Evolutionary conservation across 2,113 vertebrate genomes (phyloP).

Genomic region (Seriola quinqueradiata): DNA sequence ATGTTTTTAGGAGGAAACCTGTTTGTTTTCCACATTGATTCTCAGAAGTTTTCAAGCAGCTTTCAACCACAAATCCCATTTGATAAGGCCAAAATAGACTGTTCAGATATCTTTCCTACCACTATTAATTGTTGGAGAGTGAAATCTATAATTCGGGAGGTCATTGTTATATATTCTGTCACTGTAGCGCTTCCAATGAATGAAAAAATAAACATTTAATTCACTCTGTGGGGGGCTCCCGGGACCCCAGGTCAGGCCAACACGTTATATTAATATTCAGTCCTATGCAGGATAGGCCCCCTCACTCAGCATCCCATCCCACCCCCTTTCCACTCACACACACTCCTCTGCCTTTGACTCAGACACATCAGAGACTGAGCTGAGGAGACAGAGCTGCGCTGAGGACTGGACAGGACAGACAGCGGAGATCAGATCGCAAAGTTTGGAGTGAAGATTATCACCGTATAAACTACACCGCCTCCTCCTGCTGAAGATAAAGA

Average conservation of each 20-base stretch:
- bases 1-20: neutral
- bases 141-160: conserved; percentile 16
- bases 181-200: neutral
- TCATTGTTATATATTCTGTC: neutral
- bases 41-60: conserved; percentile 1
- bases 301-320: conserved; percentile 52
- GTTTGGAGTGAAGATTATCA: conserved; percentile 27
- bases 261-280: conserved; percentile 46
- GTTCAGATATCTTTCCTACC: neutral
- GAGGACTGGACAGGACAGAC: conserved; percentile 38
- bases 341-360: conserved; percentile 43
- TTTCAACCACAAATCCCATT: conserved; percentile 19
- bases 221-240: neutral
- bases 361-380: conserved; percentile 61
- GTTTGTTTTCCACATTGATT: neutral
- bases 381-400: conserved; percentile 47
- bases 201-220: conserved; percentile 5
- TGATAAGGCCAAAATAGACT: neutral
- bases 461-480: neutral
- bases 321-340: conserved; percentile 53
- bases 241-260: conserved; percentile 18
- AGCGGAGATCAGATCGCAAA: conserved; percentile 21
- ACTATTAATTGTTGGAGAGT: neutral
- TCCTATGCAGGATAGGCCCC: conserved; percentile 38
- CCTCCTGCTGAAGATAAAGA: neutral